Percentiles rank a stretch among this genome's conserved stretches.
phyloP scores from a whole-genome alignment of 2,797 vertebrate genomes.

The Lagodon rhomboides region DNA sequence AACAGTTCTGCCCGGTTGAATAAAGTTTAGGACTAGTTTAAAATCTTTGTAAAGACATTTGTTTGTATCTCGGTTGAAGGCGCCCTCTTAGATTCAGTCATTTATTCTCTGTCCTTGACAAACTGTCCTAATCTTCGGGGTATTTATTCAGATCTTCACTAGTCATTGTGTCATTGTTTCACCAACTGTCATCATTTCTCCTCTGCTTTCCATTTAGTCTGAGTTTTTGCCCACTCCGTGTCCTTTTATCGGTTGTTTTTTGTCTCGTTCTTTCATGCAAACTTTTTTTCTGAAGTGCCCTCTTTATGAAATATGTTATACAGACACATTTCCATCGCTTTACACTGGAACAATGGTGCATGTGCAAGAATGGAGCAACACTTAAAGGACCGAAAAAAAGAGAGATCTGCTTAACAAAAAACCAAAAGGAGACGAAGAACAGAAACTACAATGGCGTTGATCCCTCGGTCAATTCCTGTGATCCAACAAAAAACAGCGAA shows the following conservation, averaged over 20 bases:
- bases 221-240: not conserved
- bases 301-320: not conserved
- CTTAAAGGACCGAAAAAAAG: not conserved
- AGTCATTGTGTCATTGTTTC: not conserved
- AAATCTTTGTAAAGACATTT: not conserved
- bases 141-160: not conserved
- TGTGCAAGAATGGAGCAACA: slow-evolving; percentile 3
- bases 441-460: not conserved
- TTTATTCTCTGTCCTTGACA: not conserved
- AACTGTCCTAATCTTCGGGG: not conserved
- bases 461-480: slow-evolving; percentile 16
- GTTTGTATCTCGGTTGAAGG: not conserved
- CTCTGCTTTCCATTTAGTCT: not conserved
- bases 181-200: not conserved
- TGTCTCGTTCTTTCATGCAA: not conserved
- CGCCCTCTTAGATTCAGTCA: not conserved
- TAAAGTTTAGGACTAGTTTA: not conserved
- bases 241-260: not conserved
- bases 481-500: slow-evolving; percentile 22
- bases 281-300: not conserved
- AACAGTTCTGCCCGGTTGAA: not conserved
- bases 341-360: no score
- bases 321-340: not conserved
- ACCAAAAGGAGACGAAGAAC: not conserved
- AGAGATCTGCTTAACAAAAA: not conserved